Evolutionary conservation across 2,888 invertebrate genomes (phyloP).

Genomic region (Phortica okadai): DNA sequence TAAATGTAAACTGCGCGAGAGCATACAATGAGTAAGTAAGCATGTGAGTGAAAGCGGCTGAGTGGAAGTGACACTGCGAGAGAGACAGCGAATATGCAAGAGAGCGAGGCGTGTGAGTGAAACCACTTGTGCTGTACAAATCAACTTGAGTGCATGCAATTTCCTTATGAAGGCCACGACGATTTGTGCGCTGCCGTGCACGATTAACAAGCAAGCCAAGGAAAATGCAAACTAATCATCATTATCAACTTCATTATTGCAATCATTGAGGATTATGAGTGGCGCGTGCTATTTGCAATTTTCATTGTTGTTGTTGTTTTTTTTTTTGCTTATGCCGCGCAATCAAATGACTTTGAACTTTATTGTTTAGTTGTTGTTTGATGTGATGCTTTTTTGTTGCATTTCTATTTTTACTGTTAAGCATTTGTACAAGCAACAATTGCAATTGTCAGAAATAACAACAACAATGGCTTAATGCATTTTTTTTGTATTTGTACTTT

Average conservation of each 20-base stretch:
- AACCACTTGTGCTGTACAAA: background rate
- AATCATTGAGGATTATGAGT: constrained; percentile 32
- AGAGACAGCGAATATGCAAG: constrained; percentile 37
- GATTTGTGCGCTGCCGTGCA: too few relatives aligned
- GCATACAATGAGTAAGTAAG: background rate
- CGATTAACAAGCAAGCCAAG: background rate
- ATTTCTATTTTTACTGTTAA: background rate
- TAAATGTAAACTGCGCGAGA: background rate
- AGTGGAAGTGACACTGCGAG: constrained; percentile 51
- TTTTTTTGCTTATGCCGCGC: background rate
- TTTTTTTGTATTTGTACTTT: constrained; percentile 47
- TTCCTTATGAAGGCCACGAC: constrained; percentile 25
- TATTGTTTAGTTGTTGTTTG: constrained; percentile 54
- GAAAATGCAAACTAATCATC: background rate
- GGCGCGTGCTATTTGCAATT: constrained; percentile 28
- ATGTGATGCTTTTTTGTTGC: constrained; percentile 39
- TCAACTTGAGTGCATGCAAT: constrained; percentile 1
- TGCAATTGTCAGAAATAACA: constrained; percentile 5
- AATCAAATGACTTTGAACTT: constrained; percentile 68
- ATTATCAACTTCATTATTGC: constrained; percentile 8
- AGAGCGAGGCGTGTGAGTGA: background rate
- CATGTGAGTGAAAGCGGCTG: background rate
- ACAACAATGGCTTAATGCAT: constrained; percentile 4
- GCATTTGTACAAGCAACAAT: constrained; percentile 8
- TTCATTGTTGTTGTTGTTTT: background rate